These are phyloP conservation scores for Epicauta chinensis DNA, from an alignment of 1,140 invertebrate genomes.

Conservation along the genomic window DNA sequence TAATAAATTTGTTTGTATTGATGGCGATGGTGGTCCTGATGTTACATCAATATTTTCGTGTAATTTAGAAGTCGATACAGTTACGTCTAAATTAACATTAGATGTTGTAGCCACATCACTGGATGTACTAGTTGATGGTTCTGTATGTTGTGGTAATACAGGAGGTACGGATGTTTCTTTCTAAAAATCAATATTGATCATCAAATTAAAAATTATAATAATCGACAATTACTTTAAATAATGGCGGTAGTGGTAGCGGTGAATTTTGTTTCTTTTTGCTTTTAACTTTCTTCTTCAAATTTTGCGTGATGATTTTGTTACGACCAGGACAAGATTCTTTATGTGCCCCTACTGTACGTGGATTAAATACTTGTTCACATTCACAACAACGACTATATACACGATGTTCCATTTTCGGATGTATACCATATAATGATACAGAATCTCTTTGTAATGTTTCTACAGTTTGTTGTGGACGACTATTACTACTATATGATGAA, in stretches of 20 bases:
- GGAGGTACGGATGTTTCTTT: constrained; percentile 5
- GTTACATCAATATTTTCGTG: too few relatives aligned
- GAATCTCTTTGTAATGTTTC: constrained; percentile 27
- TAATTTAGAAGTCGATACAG: neutral
- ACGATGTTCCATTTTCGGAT: constrained; percentile 33
- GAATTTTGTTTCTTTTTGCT: constrained; percentile 26
- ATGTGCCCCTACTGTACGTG: constrained; percentile 24
- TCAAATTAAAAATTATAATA: neutral
- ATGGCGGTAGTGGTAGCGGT: constrained; percentile 16
- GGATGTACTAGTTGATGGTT: neutral
- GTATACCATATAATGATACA: constrained; percentile 29
- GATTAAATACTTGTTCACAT: constrained; percentile 31
- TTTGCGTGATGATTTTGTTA: constrained; percentile 9
- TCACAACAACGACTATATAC: constrained; percentile 28
- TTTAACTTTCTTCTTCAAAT: constrained; percentile 32
- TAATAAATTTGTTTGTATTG: neutral
- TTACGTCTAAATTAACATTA: neutral
- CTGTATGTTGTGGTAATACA: constrained; percentile 10
- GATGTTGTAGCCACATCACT: neutral
- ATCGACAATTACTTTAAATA: constrained; percentile 16
- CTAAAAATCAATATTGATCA: constrained; percentile 1
- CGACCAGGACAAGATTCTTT: constrained; percentile 23
- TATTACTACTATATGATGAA: too few relatives aligned
- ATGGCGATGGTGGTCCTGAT: neutral
- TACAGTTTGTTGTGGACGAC: constrained; percentile 18